These are phyloP conservation scores for Typhlichthys subterraneus DNA, from an alignment of 2,797 vertebrate species.

Conservation along the genomic window DNA sequence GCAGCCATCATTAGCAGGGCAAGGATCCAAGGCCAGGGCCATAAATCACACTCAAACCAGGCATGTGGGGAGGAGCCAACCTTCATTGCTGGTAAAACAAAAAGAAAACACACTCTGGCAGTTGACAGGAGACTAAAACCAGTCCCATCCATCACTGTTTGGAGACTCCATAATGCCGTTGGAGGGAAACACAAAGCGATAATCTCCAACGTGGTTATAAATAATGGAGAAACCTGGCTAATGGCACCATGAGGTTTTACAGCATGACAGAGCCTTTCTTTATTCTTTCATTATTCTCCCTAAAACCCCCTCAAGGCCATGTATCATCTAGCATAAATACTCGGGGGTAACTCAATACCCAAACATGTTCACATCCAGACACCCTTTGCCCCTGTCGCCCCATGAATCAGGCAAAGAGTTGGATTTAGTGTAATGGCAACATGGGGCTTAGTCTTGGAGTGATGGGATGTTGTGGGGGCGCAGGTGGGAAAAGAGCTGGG, in stretches of 20 bases:
- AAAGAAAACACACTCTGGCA: slow-evolving; percentile 65
- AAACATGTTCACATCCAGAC: slow-evolving; percentile 51
- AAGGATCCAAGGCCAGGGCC: slow-evolving; percentile 58
- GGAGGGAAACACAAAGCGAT: slow-evolving; percentile 63
- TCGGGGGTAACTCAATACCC: slow-evolving; percentile 67
- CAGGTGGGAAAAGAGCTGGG: slow-evolving; percentile 11
- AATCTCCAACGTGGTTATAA: slow-evolving; percentile 71
- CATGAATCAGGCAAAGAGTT: slow-evolving; percentile 38
- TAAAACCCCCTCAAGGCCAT: slow-evolving; percentile 55
- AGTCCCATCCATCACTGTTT: slow-evolving; percentile 66
- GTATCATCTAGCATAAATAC: slow-evolving; percentile 72
- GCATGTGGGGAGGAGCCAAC: slow-evolving; percentile 48
- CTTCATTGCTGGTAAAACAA: slow-evolving; percentile 54
- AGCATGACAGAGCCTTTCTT: slow-evolving; percentile 61
- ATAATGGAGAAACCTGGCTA: slow-evolving; percentile 74
- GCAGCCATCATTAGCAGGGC: slow-evolving; percentile 68
- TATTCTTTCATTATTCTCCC: slow-evolving; percentile 70
- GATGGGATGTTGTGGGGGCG: slow-evolving; percentile 12
- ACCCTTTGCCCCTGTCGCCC: slow-evolving; percentile 46
- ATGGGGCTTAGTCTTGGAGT: slow-evolving; percentile 35
- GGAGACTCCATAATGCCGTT: slow-evolving; percentile 53
- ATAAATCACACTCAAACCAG: slow-evolving; percentile 69
- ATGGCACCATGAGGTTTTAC: slow-evolving; percentile 68
- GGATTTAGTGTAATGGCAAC: slow-evolving; percentile 68
- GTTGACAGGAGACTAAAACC: slow-evolving; percentile 64